Base-by-base conservation (phyloP, 2,113 vertebrate genomes). In the Syngnathus floridae region DNA sequence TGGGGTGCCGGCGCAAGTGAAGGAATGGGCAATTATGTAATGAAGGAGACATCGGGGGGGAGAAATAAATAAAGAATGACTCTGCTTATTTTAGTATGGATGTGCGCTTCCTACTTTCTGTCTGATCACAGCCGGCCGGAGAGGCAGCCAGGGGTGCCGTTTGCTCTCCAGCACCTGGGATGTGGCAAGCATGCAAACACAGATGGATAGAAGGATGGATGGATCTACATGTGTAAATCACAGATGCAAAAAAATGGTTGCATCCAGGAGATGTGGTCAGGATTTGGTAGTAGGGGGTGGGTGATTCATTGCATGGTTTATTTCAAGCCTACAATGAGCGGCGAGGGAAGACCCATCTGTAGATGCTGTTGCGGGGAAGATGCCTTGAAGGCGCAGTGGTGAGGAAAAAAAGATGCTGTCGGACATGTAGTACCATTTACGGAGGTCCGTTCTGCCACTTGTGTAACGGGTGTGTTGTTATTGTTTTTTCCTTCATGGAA, bases 401-500 rank as follows among this genome's bases (percentile, higher is more conserved):
- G 70, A 51, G 2, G 54, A 64, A 74, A 70, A 64, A 58, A 80
- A 31, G 62, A 80, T 43, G 65, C 1, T 7, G 5, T 56, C 36
- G 56, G 62, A 61, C 55, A 40, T 14, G 2, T 26, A 54, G 49
- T 54, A 56, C 49, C 31, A 59, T 41, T 26, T 37, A 51, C 48
- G 21, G 31, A 17, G 57, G 10, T 1, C 62, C 57, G 6, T 61
- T 61, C 19, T 14, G 48, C 13, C 12, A 38, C 35, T 48, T 45
- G 38, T 52, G 43, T 38, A 52, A 66, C 63, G 43, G 59, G 40
- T 54, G 75, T 78, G 67, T 69, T 82, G 63, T 56, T 46, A 5
- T 46, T 46, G 3, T 46, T 16, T 17, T 46, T 6, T 16, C 40
- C 40, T 41, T 43, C 56, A 74, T 83, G 82, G 80, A 80, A 81